Evolutionary conservation across 2,113 vertebrate genomes (phyloP).

Genomic region (Crocuta crocuta): DNA sequence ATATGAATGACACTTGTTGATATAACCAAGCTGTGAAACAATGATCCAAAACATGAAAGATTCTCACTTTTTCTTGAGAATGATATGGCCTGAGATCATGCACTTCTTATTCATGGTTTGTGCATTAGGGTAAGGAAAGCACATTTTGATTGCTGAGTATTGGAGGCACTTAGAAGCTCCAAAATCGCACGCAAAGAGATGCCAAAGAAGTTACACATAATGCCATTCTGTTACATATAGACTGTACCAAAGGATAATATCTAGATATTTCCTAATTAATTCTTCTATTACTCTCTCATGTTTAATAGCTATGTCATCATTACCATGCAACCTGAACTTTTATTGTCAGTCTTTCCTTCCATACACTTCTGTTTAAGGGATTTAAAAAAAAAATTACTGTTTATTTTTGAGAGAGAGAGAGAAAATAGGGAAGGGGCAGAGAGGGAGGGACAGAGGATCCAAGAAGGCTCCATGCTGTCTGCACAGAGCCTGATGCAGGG

Average conservation of each 20-base stretch:
- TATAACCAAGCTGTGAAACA: not conserved
- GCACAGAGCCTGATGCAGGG: too few species aligned
- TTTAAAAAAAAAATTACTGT: too few species aligned
- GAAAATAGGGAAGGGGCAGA: too few species aligned
- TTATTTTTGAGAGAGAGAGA: too few species aligned
- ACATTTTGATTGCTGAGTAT: not conserved
- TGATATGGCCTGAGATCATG: not conserved
- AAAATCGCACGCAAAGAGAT: not conserved
- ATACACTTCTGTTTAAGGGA: not conserved
- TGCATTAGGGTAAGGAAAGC: not conserved
- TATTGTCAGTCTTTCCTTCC: not conserved
- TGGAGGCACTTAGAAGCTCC: not conserved
- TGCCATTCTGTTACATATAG: not conserved
- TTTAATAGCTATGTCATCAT: not conserved
- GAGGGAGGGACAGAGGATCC: too few species aligned
- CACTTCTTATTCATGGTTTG: not conserved
- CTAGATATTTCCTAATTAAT: not conserved
- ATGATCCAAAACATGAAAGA: not conserved
- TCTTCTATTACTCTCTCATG: not conserved
- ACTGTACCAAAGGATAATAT: not conserved
- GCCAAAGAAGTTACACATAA: not conserved
- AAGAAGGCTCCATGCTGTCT: too few species aligned
- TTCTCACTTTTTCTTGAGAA: not conserved
- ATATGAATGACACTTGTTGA: not conserved
- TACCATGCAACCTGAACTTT: not conserved